Evolutionary conservation across 1,140 invertebrate species (phyloP).

Genomic region (Phymorhynchus buccinoides): DNA sequence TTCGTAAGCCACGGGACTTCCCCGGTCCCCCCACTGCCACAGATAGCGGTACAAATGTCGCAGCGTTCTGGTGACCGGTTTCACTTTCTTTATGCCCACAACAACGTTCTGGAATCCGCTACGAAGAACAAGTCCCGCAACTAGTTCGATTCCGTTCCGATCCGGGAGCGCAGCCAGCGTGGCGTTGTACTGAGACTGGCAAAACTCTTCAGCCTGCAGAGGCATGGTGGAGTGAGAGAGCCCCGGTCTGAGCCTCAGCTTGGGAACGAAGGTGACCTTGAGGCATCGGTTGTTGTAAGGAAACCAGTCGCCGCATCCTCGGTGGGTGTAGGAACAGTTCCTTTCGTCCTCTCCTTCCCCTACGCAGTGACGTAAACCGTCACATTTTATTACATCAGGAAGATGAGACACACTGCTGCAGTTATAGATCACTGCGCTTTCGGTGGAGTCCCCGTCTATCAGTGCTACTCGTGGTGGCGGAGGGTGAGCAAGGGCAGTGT

Average conservation of each 20-base stretch:
- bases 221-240: not conserved
- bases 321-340: not conserved
- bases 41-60: constrained; percentile 22
- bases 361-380: constrained; percentile 19
- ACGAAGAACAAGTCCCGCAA: not conserved
- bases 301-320: constrained; percentile 26
- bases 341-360: constrained; percentile 2
- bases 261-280: not conserved
- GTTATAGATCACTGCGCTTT: not conserved
- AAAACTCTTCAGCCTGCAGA: not conserved
- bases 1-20: constrained; percentile 24
- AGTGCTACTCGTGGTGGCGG: not conserved
- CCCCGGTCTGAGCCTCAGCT: not conserved
- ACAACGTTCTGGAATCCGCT: constrained; percentile 18
- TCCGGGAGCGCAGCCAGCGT: constrained; percentile 4
- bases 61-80: not conserved
- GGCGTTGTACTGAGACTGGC: not conserved
- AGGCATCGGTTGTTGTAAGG: constrained; percentile 5
- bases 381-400: not conserved
- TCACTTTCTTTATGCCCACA: constrained; percentile 9
- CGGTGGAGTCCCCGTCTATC: not conserved
- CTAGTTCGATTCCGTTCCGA: not conserved
- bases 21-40: constrained; percentile 33
- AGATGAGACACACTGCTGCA: not conserved
- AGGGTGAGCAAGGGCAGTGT: not conserved